Evolutionary conservation across 35 echinoderm and acorn worm genomes (phyloP).

Genomic region (Eucidaris tribuloides): DNA sequence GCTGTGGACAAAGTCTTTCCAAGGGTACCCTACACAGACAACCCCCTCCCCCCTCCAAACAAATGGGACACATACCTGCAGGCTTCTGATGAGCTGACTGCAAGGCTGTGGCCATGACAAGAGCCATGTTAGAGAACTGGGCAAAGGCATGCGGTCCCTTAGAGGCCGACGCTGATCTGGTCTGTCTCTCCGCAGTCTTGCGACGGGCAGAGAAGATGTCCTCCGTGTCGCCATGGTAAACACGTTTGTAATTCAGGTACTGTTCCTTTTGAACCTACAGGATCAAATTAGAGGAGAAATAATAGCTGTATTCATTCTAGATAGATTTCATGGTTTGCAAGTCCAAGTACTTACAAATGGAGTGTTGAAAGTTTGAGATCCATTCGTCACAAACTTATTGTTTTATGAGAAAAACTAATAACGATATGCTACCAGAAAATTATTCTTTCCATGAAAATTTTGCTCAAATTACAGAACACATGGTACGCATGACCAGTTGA

Average conservation of each 20-base stretch:
- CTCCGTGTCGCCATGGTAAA: conserved; percentile 74
- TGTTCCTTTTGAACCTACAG: conserved; percentile 92
- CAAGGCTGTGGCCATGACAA: conserved; percentile 84
- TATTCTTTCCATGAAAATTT: not conserved
- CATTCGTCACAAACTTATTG: no score
- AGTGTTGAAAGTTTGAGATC: no score
- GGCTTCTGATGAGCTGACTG: conserved; percentile 77
- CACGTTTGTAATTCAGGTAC: conserved; percentile 87
- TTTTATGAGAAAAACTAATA: no score
- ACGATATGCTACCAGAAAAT: no score
- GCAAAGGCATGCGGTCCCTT: conserved; percentile 69
- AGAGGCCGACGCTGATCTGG: conserved; percentile 46
- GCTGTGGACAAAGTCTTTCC: not conserved
- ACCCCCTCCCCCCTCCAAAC: not conserved
- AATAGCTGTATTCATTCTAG: not conserved
- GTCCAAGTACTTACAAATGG: no score
- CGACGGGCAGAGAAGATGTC: conserved; percentile 84
- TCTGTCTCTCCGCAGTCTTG: conserved; percentile 48
- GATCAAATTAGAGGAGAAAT: not conserved
- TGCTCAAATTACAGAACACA: not conserved
- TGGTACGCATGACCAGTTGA: no score
- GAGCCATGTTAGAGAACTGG: conserved; percentile 69
- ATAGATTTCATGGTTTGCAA: not conserved
- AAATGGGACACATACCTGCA: conserved; percentile 45
- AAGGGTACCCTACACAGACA: not conserved